Evolutionary conservation across 2,113 vertebrate genomes (phyloP), one percentile per base, ranked within the genome.

Genomic region (Scartelaos histophorus): DNA sequence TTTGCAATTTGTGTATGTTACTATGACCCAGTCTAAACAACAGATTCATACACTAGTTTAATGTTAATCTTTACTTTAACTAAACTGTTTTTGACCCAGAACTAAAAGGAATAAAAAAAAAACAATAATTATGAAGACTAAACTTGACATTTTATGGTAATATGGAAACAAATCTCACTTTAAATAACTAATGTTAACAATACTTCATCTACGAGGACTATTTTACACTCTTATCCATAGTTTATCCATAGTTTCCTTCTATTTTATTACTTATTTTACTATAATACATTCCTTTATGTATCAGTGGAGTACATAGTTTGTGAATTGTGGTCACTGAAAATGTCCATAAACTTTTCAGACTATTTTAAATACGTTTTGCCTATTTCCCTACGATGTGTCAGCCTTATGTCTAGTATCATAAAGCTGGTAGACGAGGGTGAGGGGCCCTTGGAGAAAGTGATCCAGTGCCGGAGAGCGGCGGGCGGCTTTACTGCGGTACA

Each of bases 401-500:
- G 58, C 15, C 13, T 61, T 34, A 9, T 24, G 56, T 25, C 7
- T 61, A 24, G 16, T 34, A 61, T 61, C 58, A 61, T 82, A 85
- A 68, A 74, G 85, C 53, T 70, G 60, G 71, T 73, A 79, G 76
- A 83, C 66, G 58, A 75, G 75, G 79, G 65, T 64, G 68, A 74
- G 79, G 70, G 76, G 75, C 82, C 75, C 70, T 22, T 70, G 80
- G 71, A 79, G 83, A 74, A 85, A 87, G 72, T 75, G 75, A 84
- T 84, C 76, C 38, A 80, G 83, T 71, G 76, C 79, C 76, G 78
- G 77, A 82, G 77, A 87, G 87, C 86, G 84, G 85, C 84, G 82
- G 84, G 85, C 84, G 82, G 89, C 81, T 90, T 90, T 90, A 17
- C 13, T 19, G 77, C 81, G 91, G 92, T 93, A 93, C 92, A 93